Evolutionary conservation across 2,888 invertebrate species (phyloP), one percentile per base, ranked within the genome.

Genomic region (Dexiosoma caninum): DNA sequence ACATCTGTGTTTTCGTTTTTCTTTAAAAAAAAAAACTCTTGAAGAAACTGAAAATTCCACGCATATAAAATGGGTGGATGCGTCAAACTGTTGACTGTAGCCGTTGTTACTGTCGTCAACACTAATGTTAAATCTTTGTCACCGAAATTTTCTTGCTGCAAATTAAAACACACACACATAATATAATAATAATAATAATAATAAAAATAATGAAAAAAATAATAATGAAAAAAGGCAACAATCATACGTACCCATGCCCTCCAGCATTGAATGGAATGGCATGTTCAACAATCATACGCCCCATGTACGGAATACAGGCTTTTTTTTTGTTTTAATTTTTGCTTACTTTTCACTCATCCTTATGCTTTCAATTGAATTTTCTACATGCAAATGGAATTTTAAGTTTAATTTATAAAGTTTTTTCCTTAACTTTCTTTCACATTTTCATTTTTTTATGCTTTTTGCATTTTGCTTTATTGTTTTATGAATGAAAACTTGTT

Each of bases 231-330:
- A 10, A 42, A 30, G 10, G n/a, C n/a, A 16, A 46, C 12, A 23
- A 12, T 19, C 35, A 42, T 44, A 62, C 37, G 37, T 10, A 35
- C 10, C 6, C 35, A 7, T 27, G 37, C 14, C 21, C 46, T 27
- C 3, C 27, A 27, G 27, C 27, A 32, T 40, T 46, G 23, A 1
- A 35, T 6, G 53, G 9, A 69, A n/a, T 6, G 53, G 9, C 57
- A n/a, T 59, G 53, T 59, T 75, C 75, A 79, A 53, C 64, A 75
- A 51, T 70, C 70, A 75, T 79, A 79, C 75, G 69, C 23, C 62
- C 19, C 49, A 9, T 46, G 49, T 64, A 57, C 62, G 10, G 35
- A 12, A 30, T 44, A 2, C 5, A n/a, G n/a, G 2, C 16, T 2
- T 2, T 2, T 42, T 4, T 21, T 16, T 14, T 51, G 27, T 16